Evolutionary conservation across 2,797 vertebrate species (phyloP).

Genomic region (Onychomys torridus): DNA sequence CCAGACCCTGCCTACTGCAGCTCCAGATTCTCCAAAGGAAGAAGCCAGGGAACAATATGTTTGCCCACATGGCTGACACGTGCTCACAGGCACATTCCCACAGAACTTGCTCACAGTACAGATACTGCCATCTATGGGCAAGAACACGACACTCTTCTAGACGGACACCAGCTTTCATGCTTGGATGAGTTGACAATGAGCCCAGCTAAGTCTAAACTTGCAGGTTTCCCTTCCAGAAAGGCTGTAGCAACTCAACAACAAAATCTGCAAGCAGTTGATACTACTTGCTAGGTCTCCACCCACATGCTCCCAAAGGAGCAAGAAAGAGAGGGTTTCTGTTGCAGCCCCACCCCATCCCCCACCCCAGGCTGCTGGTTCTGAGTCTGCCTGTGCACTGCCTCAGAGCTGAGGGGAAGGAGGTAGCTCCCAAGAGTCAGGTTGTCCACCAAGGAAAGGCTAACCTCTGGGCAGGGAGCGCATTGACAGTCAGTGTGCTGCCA

Average conservation of each 20-base stretch:
- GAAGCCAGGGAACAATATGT: background rate
- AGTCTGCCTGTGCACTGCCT: background rate
- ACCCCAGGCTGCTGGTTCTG: background rate
- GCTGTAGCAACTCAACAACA: slow-evolving; percentile 47
- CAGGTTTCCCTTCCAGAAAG: background rate
- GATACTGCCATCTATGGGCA: slow-evolving; percentile 76
- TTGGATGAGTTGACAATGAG: background rate
- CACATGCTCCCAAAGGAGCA: background rate
- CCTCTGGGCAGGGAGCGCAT: background rate
- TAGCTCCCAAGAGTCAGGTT: background rate
- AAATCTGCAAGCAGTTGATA: background rate
- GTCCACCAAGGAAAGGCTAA: background rate
- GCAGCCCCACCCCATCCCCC: background rate
- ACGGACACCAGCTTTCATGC: background rate
- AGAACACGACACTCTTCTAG: background rate
- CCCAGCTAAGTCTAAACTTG: slow-evolving; percentile 3
- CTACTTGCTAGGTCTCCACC: background rate
- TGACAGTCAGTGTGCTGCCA: background rate
- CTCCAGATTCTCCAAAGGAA: background rate
- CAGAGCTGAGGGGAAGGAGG: background rate
- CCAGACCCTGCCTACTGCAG: background rate
- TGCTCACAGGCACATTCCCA: background rate
- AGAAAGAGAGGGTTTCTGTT: background rate
- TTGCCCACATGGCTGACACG: background rate
- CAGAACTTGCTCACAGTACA: background rate